These are phyloP conservation scores for Phalera bucephala DNA, from an alignment of 2,888 invertebrate genomes.

Conservation along the genomic window DNA sequence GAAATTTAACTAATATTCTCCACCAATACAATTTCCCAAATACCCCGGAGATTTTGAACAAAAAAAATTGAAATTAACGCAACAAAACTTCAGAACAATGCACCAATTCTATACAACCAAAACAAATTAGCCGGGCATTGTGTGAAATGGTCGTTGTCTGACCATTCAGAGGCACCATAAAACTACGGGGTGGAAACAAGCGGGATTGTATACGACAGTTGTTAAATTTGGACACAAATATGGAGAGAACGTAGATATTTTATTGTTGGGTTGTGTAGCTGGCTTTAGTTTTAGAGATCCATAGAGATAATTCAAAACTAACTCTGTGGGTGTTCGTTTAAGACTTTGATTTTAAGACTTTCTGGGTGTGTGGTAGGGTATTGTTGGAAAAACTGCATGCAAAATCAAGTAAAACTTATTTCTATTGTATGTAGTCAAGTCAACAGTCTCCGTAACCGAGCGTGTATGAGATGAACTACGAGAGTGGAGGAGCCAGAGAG, in stretches of 20 bases:
- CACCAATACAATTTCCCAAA: constrained; percentile 17
- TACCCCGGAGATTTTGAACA: constrained; percentile 39
- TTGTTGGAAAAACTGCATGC: no score
- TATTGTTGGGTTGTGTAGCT: constrained; percentile 23
- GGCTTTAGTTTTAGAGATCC: constrained; percentile 18
- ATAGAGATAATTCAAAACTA: no score
- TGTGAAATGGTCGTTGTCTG: constrained; percentile 34
- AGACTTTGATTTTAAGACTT: no score
- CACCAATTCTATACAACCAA: constrained; percentile 68
- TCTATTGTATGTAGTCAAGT: no score
- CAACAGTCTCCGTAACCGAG: no score
- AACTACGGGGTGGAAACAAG: constrained; percentile 41
- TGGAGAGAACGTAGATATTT: constrained; percentile 24
- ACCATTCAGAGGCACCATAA: constrained; percentile 72
- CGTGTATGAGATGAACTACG: no score
- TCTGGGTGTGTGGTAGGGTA: no score
- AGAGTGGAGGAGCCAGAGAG: no score
- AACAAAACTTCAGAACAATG: constrained; percentile 61
- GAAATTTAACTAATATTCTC: no score
- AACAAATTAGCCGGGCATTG: constrained; percentile 70
- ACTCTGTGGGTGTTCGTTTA: no score
- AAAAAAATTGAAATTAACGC: constrained; percentile 49
- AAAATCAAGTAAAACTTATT: no score
- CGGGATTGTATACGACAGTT: constrained; percentile 57
- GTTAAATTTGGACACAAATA: constrained; percentile 58